Conservation (phyloP, 2,113 vertebrate genomes). For the Sylvilagus bachmani region DNA sequence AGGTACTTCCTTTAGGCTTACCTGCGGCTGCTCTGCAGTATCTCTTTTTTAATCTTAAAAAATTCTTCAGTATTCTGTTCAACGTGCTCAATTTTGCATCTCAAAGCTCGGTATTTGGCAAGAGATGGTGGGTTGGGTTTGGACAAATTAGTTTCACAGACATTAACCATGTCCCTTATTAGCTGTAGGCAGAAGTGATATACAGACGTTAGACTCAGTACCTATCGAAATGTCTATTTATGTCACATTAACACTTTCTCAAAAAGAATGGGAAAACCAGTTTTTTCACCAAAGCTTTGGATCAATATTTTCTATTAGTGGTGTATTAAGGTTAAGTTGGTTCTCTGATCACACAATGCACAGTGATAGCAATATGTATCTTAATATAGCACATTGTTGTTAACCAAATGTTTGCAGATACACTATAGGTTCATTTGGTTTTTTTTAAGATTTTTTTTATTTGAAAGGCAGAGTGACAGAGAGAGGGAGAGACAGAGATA, state of each 20-base stretch:
- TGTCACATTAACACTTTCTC: not conserved
- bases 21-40: slow-evolving; percentile 81
- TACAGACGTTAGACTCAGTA: not conserved
- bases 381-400: not conserved
- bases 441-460: too few relatives aligned
- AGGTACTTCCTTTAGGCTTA: slow-evolving; percentile 59
- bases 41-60: slow-evolving; percentile 79
- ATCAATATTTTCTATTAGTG: not conserved
- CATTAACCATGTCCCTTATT: slow-evolving; percentile 91
- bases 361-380: not conserved
- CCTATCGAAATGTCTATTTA: slow-evolving; percentile 13
- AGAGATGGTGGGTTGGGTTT: slow-evolving; percentile 86
- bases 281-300: not conserved
- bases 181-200: slow-evolving; percentile 85
- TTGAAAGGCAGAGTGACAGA: too few relatives aligned
- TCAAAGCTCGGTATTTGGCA: slow-evolving; percentile 92
- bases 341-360: not conserved
- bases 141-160: slow-evolving; percentile 89
- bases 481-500: too few relatives aligned
- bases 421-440: too few relatives aligned
- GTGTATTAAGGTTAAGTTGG: not conserved
- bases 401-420: not conserved
- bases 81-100: slow-evolving; percentile 90
- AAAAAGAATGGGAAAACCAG: slow-evolving; percentile 9
- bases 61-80: slow-evolving; percentile 87